Evolutionary conservation across 1,140 invertebrate species (phyloP).

Genomic region (Mya arenaria): DNA sequence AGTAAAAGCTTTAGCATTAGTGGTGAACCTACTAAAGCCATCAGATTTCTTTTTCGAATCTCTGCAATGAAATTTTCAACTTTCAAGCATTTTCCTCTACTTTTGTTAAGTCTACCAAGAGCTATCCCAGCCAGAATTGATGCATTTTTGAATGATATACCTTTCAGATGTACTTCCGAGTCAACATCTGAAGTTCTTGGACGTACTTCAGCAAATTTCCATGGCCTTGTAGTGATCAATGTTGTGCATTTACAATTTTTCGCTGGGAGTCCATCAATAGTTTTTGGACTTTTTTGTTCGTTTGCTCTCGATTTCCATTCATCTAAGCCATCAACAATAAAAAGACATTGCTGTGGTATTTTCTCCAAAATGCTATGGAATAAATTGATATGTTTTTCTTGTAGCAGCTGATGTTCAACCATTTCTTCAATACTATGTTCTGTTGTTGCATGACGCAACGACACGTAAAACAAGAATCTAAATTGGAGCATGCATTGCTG

Average conservation of each 20-base stretch:
- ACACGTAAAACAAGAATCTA: neutral
- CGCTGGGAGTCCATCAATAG: neutral
- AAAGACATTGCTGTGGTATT: neutral
- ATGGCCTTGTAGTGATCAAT: neutral
- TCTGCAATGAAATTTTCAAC: neutral
- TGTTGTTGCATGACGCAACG: neutral
- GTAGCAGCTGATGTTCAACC: neutral
- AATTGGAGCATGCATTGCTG: neutral
- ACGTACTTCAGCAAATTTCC: neutral
- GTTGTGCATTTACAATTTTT: slow-evolving; percentile 1
- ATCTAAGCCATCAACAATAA: slow-evolving; percentile 8
- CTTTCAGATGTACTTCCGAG: neutral
- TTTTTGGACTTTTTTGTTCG: neutral
- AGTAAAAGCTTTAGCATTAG: neutral
- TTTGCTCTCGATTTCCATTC: neutral
- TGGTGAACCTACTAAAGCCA: neutral
- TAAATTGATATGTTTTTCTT: neutral
- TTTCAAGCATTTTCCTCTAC: neutral
- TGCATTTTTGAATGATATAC: neutral
- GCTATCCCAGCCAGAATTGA: neutral
- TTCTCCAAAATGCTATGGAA: neutral
- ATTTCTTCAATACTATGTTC: slow-evolving; percentile 8
- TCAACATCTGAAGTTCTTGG: neutral
- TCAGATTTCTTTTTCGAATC: neutral
- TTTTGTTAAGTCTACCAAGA: neutral